These are phyloP conservation scores for Callinectes sapidus DNA, from an alignment of 2,888 invertebrate genomes.

Conservation along the genomic window DNA sequence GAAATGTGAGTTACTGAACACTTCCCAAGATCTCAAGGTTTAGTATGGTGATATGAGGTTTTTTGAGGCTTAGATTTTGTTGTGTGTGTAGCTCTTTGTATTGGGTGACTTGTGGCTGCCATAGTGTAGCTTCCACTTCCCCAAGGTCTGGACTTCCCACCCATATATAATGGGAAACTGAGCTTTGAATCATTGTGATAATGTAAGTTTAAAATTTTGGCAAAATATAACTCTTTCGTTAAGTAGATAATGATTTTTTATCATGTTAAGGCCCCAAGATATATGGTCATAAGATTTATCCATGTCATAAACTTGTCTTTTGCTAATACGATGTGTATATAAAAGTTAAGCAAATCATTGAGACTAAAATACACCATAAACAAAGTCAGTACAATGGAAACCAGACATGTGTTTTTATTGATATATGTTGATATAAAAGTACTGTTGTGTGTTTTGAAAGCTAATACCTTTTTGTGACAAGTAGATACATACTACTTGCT, in stretches of 20 bases:
- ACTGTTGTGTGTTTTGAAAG: background rate
- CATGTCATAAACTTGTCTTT: background rate
- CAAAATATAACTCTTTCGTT: background rate
- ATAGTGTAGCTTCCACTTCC: background rate
- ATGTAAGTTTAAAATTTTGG: background rate
- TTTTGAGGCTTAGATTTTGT: background rate
- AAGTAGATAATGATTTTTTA: background rate
- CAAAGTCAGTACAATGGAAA: slow-evolving; percentile 10
- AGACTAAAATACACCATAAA: background rate
- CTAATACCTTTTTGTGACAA: background rate
- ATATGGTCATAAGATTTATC: background rate
- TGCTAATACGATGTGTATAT: background rate
- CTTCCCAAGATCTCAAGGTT: background rate
- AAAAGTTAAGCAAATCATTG: background rate
- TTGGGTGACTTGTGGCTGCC: background rate
- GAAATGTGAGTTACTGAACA: background rate
- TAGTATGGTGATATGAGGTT: background rate
- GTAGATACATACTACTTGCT: background rate
- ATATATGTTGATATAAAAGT: background rate
- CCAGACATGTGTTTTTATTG: slow-evolving; percentile 1
- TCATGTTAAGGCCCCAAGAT: background rate
- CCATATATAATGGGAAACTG: background rate
- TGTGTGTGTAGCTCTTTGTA: background rate
- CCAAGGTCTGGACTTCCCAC: slow-evolving; percentile 12
- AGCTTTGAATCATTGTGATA: background rate